Conservation (phyloP, 1,140 invertebrate species). For the Drosophila sp. region DNA sequence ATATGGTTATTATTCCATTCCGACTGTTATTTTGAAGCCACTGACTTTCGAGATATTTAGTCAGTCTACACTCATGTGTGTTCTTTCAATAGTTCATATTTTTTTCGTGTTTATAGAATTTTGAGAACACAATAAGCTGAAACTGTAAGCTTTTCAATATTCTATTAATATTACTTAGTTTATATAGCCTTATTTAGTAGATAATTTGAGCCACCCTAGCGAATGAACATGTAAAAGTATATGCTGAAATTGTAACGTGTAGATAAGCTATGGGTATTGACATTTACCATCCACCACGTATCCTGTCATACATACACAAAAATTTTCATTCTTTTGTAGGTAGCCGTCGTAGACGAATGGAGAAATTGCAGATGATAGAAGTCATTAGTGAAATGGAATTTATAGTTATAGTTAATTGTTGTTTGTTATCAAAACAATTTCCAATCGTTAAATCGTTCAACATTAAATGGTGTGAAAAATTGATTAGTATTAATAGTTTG, state of each 20-base stretch:
- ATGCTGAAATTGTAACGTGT: neutral
- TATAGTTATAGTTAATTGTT: conserved; percentile 1
- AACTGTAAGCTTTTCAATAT: no score
- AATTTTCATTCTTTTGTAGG: conserved; percentile 11
- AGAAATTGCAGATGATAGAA: neutral
- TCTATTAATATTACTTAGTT: no score
- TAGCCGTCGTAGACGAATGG: conserved; percentile 2
- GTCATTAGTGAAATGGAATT: conserved; percentile 3
- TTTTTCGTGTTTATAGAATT: no score
- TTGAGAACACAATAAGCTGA: no score
- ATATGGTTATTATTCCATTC: no score
- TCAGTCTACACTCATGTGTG: no score
- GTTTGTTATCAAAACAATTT: neutral
- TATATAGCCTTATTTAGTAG: neutral
- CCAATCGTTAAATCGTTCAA: conserved; percentile 6
- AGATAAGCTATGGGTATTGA: neutral
- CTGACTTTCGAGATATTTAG: no score
- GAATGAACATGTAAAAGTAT: no score
- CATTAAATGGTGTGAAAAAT: conserved; percentile 4
- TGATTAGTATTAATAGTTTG: conserved; percentile 2
- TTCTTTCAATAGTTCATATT: no score
- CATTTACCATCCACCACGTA: conserved; percentile 1
- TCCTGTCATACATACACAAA: conserved; percentile 11
- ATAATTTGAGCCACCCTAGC: neutral
- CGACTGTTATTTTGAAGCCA: no score